These are phyloP conservation scores for Balanococcus diminutus DNA, from an alignment of 2,888 invertebrate genomes.

Conservation along the genomic window DNA sequence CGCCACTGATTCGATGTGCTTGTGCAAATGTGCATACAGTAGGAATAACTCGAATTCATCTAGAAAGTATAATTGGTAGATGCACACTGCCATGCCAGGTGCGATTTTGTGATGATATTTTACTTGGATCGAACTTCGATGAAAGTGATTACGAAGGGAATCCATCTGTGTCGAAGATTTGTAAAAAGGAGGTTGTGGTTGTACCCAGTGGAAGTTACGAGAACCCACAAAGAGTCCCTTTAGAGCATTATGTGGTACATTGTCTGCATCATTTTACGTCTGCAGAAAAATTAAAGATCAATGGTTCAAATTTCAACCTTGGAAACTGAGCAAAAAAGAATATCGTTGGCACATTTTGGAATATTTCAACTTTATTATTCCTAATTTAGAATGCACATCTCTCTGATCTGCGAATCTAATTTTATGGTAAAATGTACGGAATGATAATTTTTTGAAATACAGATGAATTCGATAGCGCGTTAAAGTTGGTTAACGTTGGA, in stretches of 20 bases:
- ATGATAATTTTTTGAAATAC: no score
- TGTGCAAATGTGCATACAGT: no score
- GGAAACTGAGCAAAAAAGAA: neutral
- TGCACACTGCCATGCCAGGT: no score
- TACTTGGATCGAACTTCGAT: neutral
- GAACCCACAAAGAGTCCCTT: neutral
- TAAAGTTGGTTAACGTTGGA: no score
- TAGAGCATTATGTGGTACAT: neutral
- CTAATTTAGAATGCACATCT: neutral
- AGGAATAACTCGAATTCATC: no score
- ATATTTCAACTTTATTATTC: neutral
- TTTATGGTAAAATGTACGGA: no score
- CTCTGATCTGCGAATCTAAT: neutral
- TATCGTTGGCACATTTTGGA: neutral
- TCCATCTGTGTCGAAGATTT: neutral
- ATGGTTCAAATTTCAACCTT: neutral
- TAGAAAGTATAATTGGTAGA: no score
- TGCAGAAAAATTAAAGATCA: neutral
- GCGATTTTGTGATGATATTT: neutral
- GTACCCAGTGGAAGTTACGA: neutral
- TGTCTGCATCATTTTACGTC: neutral
- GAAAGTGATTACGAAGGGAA: neutral
- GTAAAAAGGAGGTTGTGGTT: neutral
- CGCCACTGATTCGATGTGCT: no score
- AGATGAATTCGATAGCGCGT: no score